Percentiles rank a stretch among this genome's conserved stretches.
Evolutionary conservation across 2,113 vertebrate genomes (phyloP).

Genomic region (Sciurus niger): DNA sequence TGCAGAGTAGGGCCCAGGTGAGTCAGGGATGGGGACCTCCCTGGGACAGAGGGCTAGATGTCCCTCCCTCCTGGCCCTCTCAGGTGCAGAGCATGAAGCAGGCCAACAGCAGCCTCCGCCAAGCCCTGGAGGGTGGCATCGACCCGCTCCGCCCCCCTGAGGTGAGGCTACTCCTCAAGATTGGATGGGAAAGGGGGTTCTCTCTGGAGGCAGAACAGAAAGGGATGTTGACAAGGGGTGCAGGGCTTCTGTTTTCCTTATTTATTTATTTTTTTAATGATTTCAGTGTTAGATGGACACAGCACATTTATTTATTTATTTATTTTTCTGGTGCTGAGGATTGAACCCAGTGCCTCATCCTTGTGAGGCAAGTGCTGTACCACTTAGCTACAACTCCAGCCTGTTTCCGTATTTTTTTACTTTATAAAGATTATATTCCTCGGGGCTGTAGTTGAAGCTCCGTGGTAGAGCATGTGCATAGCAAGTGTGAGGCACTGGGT

Average conservation of each 20-base stretch:
- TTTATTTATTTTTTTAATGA: too few species aligned
- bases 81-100: conserved; percentile 96
- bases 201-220: neutral
- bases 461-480: too few species aligned
- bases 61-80: neutral
- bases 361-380: too few species aligned
- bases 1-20: neutral
- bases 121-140: conserved; percentile 90
- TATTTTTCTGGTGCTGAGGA: too few species aligned
- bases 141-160: conserved; percentile 89
- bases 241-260: neutral
- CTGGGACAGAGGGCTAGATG: neutral
- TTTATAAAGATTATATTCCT: neutral
- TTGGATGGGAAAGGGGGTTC: neutral
- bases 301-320: too few species aligned
- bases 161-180: conserved; percentile 83
- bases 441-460: too few species aligned
- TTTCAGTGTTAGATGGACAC: too few species aligned
- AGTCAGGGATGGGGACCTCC: neutral
- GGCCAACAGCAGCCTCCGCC: conserved; percentile 93
- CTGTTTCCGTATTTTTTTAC: neutral
- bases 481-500: too few species aligned
- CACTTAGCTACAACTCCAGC: too few species aligned
- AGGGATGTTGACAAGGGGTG: neutral
- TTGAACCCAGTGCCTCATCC: too few species aligned